Conservation (phyloP, 1,140 invertebrate species). For the Drosophila auraria region DNA sequence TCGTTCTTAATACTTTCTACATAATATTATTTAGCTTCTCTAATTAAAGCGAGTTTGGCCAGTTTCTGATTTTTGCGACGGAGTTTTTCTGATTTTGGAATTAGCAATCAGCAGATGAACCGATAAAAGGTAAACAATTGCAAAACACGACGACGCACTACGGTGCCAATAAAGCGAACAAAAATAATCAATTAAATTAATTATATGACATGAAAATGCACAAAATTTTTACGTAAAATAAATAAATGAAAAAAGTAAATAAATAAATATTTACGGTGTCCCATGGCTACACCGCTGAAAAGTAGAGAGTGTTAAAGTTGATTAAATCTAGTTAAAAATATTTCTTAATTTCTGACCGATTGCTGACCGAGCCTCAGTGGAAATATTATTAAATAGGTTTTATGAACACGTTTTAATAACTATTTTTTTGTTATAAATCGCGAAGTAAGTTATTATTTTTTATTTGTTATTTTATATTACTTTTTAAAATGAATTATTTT, state of each 20-base stretch:
- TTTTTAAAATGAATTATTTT: too few relatives aligned
- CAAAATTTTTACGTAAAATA: constrained; percentile 19
- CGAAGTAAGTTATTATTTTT: too few relatives aligned
- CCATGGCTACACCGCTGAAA: not conserved
- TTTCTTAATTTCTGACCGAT: too few relatives aligned
- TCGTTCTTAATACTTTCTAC: constrained; percentile 42
- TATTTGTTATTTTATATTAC: too few relatives aligned
- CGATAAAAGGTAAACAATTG: constrained; percentile 50
- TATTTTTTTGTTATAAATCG: too few relatives aligned
- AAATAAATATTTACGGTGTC: constrained; percentile 5
- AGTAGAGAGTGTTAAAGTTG: too few relatives aligned
- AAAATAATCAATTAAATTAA: constrained; percentile 44
- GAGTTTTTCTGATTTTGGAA: constrained; percentile 30
- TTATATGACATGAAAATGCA: constrained; percentile 30
- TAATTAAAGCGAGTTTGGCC: constrained; percentile 76
- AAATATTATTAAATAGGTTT: too few relatives aligned
- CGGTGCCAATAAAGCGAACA: constrained; percentile 20
- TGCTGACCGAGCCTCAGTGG: too few relatives aligned
- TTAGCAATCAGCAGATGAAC: constrained; percentile 40
- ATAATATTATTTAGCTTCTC: constrained; percentile 59
- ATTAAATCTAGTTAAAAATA: not conserved
- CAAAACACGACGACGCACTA: constrained; percentile 18
- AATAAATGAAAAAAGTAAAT: not conserved
- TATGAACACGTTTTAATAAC: too few relatives aligned
- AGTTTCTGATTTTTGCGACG: constrained; percentile 46